Base-by-base conservation (phyloP, 2,113 vertebrate genomes). In the Cyanoliseus patagonus region DNA sequence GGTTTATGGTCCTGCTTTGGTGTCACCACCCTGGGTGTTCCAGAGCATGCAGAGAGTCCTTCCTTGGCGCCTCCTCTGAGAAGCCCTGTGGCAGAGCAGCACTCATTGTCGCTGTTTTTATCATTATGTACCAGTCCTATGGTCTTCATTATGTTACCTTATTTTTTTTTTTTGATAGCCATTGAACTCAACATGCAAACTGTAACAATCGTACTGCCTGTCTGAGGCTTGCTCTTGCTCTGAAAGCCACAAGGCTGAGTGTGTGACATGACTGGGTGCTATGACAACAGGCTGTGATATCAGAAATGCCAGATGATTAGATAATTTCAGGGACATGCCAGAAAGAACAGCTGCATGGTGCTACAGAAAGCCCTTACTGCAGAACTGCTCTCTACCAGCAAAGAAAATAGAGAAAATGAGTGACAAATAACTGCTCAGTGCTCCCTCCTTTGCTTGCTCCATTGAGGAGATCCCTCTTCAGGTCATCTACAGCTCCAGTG, bases 191-290 rank as follows among this genome's bases (percentile, higher is more conserved):
- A 35, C 4, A 1, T 18, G 42, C 52, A 77, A 76, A 4, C 20
- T n/a, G n/a, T n/a, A n/a, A n/a, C n/a, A n/a, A n/a, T n/a, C 1
- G 1, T 49, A 12, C 37, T 57, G 22, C 42, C 41, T 3, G 0
- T 73, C 70, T 2, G 3, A 75, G 47, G 57, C 41, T 74, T 83
- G n/a, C 17, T 76, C 47, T 61, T 51, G 46, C 64, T 62, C 68
- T 77, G 79, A 49, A 76, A 79, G 67, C n/a, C 37, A 3, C 24
- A 68, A 66, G 44, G 55, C 72, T 39, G 53, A 78, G 22, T 67
- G 42, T 4, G 74, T 91, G 97, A 83, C 35, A 4, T 35, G 27
- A 67, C 15, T 39, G 41, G 53, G 47, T 90, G 52, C 42, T 72
- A 52, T 28, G 55, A 51, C 66, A 96, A 85, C 83, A 53, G 85